Conservation (phyloP, 2,113 vertebrate genomes). For the Syngnathoides biaculeatus region DNA sequence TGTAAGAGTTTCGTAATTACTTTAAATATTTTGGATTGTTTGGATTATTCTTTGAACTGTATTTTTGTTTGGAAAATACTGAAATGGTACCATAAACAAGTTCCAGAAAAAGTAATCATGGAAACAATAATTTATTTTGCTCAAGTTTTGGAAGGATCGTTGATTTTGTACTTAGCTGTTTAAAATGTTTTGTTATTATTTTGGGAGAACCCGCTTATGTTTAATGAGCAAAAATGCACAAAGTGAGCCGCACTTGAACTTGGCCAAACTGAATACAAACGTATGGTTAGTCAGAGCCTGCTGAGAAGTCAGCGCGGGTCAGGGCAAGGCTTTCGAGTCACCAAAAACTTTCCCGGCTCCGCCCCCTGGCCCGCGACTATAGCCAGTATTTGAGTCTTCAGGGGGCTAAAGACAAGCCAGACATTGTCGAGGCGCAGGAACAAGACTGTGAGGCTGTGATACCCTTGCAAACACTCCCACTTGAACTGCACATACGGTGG, state of each 20-base stretch:
- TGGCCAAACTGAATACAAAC: constrained; percentile 31
- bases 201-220: not conserved
- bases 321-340: constrained; percentile 56
- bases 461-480: constrained; percentile 55
- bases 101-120: not conserved
- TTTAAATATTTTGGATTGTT: not conserved
- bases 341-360: constrained; percentile 75
- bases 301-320: constrained; percentile 48
- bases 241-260: constrained; percentile 26
- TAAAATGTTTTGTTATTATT: not conserved
- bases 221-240: not conserved
- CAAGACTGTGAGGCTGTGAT: constrained; percentile 71
- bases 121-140: not conserved
- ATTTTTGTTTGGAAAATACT: not conserved
- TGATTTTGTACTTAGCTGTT: not conserved
- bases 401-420: constrained; percentile 75
- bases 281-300: constrained; percentile 48
- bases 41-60: not conserved
- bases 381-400: constrained; percentile 84
- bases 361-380: constrained; percentile 79
- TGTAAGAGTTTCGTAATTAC: not conserved
- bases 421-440: constrained; percentile 78
- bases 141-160: not conserved
- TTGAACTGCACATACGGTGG: constrained; percentile 7
- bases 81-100: not conserved